Percentiles rank a stretch among this genome's conserved stretches.
These are phyloP conservation scores for Siniperca scherzeri DNA, from an alignment of 2,797 vertebrate species.

Conservation along the genomic window DNA sequence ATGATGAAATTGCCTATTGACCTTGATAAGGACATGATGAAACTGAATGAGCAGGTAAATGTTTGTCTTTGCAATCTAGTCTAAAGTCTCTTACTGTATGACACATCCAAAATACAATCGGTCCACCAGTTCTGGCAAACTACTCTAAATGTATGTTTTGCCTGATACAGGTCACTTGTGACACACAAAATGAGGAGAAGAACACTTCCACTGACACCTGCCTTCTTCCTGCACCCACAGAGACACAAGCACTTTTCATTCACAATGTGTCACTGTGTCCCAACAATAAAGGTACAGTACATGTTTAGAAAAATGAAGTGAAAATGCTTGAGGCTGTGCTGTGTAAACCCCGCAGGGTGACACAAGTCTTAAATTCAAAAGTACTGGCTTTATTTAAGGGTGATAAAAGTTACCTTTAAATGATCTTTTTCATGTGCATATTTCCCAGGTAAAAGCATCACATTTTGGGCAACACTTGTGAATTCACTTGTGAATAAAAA, in stretches of 20 bases:
- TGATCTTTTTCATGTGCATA: not conserved
- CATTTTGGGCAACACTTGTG: not conserved
- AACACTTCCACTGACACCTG: constrained; percentile 37
- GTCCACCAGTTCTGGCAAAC: not conserved
- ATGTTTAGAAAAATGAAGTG: not conserved
- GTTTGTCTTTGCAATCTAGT: not conserved
- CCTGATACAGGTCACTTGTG: constrained; percentile 79
- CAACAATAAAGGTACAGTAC: constrained; percentile 62
- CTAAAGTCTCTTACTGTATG: not conserved
- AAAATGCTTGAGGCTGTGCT: not conserved
- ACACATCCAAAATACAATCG: not conserved
- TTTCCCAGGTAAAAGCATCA: not conserved
- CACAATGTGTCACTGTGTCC: constrained; percentile 18
- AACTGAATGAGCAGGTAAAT: constrained; percentile 82
- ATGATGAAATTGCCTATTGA: constrained; percentile 66
- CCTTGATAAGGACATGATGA: constrained; percentile 73
- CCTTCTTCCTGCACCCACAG: constrained; percentile 16
- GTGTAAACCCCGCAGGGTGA: no score
- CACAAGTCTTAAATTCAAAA: not conserved
- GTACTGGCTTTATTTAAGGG: not conserved
- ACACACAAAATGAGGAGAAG: constrained; percentile 75
- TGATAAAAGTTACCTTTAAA: not conserved
- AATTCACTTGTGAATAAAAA: not conserved
- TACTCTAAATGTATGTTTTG: not conserved
- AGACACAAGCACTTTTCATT: constrained; percentile 2